These are phyloP conservation scores for Micromys minutus DNA, from an alignment of 2,113 vertebrate species.

Conservation along the genomic window DNA sequence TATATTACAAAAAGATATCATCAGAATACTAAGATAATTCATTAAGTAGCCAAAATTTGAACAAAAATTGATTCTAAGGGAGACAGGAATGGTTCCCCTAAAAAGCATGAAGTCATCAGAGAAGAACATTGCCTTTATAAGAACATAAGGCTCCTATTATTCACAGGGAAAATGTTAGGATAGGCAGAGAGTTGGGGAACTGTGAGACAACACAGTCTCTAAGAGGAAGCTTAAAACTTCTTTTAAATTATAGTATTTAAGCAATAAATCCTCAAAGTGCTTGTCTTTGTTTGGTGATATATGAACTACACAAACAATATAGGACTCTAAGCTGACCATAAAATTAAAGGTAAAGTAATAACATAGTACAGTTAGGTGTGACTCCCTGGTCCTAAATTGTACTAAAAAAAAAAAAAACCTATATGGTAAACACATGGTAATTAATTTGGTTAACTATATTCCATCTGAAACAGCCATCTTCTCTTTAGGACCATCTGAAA, in stretches of 20 bases:
- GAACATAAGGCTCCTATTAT: not conserved
- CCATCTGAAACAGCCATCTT: not conserved
- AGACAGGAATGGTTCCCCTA: not conserved
- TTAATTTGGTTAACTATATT: not conserved
- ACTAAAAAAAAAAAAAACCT: not conserved
- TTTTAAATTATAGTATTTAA: not conserved
- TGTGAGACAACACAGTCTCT: not conserved
- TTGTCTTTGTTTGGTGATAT: not conserved
- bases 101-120: not conserved
- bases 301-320: not conserved
- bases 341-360: not conserved
- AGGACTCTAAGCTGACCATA: not conserved
- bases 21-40: not conserved
- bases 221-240: not conserved
- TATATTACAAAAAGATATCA: not conserved
- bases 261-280: not conserved
- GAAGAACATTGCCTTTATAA: not conserved
- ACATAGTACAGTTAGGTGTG: not conserved
- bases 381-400: not conserved
- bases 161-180: not conserved
- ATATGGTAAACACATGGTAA: not conserved
- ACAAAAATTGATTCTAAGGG: not conserved
- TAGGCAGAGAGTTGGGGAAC: not conserved
- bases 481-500: not conserved
- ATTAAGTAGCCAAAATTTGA: not conserved